Evolutionary conservation across 2,113 vertebrate species (phyloP).

Genomic region (Sminthopsis crassicaudata): DNA sequence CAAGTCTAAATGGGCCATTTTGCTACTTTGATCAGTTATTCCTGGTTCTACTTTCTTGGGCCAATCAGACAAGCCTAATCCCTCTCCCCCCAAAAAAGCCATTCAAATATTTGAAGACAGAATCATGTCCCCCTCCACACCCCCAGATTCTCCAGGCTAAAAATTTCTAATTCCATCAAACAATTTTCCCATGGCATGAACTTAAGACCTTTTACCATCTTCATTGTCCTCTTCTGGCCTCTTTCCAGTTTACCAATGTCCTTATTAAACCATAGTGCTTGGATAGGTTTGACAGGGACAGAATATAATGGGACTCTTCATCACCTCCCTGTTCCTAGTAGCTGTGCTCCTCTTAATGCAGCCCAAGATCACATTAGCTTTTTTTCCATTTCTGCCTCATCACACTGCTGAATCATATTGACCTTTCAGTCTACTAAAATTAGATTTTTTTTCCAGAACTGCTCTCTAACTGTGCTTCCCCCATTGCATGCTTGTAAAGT

Average conservation of each 20-base stretch:
- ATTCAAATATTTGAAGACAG: not conserved
- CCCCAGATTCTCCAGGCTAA: not conserved
- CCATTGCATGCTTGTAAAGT: not conserved
- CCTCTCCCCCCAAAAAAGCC: not conserved
- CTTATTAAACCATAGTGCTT: not conserved
- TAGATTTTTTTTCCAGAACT: not conserved
- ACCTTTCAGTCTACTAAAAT: not conserved
- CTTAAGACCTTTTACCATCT: not conserved
- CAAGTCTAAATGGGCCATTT: not conserved
- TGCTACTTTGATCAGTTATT: not conserved
- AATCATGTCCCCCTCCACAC: too few relatives aligned
- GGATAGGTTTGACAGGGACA: not conserved
- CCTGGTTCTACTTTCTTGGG: not conserved
- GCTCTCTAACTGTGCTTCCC: not conserved
- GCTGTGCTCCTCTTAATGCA: not conserved
- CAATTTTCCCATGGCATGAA: not conserved
- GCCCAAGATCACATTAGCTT: not conserved
- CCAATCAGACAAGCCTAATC: not conserved
- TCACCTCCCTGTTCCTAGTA: not conserved
- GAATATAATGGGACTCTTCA: not conserved
- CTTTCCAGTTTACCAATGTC: not conserved
- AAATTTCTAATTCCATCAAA: not conserved
- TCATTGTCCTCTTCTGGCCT: not conserved
- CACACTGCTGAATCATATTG: not conserved
- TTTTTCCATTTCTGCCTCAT: not conserved